Conservation (phyloP, 2,113 vertebrate genomes). For the Limnothrissa miodon region DNA sequence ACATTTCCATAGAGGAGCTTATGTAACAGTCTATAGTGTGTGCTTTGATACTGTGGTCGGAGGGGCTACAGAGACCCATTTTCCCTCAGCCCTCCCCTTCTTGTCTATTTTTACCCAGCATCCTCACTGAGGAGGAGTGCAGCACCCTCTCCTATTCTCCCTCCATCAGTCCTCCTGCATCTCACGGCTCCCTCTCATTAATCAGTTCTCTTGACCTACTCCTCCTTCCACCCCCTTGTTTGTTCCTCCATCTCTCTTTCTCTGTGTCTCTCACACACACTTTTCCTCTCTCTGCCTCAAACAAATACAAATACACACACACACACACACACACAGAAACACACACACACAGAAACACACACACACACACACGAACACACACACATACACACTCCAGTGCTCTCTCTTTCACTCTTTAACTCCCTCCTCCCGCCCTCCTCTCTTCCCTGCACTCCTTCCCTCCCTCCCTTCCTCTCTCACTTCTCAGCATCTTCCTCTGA, state of each 20-base stretch:
- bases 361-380: too few relatives aligned
- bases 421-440: constrained; percentile 32
- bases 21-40: constrained; percentile 6
- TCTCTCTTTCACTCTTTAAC: constrained; percentile 52
- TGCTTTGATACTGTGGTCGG: constrained; percentile 15
- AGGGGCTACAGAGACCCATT: neutral
- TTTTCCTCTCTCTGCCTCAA: constrained; percentile 58
- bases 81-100: neutral
- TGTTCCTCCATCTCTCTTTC: constrained; percentile 43
- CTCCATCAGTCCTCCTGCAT: neutral
- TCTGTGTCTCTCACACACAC: constrained; percentile 32
- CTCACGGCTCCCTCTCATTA: constrained; percentile 29
- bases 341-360: too few relatives aligned
- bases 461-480: constrained; percentile 42
- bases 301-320: too few relatives aligned
- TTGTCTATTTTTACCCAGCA: constrained; percentile 29
- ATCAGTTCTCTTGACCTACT: constrained; percentile 40
- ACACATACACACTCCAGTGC: constrained; percentile 56
- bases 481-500: constrained; percentile 62
- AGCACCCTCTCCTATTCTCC: constrained; percentile 33
- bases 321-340: too few relatives aligned
- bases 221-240: constrained; percentile 40
- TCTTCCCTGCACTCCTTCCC: neutral
- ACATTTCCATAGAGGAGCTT: constrained; percentile 1
- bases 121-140: constrained; percentile 12